Evolutionary conservation across 2,888 invertebrate genomes (phyloP), one percentile per base, ranked within the genome.

Genomic region (Poecilus cupreus): DNA sequence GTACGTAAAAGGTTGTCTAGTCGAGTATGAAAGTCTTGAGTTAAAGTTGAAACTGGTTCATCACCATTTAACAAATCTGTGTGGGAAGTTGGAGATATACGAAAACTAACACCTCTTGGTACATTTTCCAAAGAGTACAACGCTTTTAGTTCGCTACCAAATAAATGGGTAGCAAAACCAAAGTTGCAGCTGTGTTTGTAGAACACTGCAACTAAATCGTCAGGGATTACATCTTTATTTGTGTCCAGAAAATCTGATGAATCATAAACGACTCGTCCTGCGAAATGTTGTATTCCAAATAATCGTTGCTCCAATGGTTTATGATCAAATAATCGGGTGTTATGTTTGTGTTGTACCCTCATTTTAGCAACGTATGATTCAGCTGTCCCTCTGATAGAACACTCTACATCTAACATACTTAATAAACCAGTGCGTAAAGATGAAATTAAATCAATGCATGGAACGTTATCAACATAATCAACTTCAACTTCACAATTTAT

Each of bases 91-190:
- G 97, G 97, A 5, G 97, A 96, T 86, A 97, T 97, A 86, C 97
- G 92, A 90, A 97, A 97, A 87, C 95, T 94, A 83, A 96, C 93
- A 81, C 95, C 95, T 83, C 93, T 90, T 11, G 94, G 96, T 76
- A 93, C 95, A 70, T 93, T 94, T 85, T 94, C 94, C 83, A 94
- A 91, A 2, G 94, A 93, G 86, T 94, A 95, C 11, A 96, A 89
- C 1, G 95, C 94, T 90, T 97, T 97, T 83, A 98, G 90, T 89
- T 98, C 98, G 77, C 96, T 94, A 0, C 97, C 96, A 88, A 98
- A 98, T n/a, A 98, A 91, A 88, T 98, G 97, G 16, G 97, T 97
- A 0, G 97, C 98, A 89, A 98, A 98, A n/a, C 98, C 98, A 89
- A 98, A 98, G 88, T 96, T 97, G 89, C 98, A 98, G 80, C 94